Percentiles rank a stretch among this genome's conserved stretches.
Evolutionary conservation across 2,888 invertebrate species (phyloP).

Genomic region (Drosophila mulleri): DNA sequence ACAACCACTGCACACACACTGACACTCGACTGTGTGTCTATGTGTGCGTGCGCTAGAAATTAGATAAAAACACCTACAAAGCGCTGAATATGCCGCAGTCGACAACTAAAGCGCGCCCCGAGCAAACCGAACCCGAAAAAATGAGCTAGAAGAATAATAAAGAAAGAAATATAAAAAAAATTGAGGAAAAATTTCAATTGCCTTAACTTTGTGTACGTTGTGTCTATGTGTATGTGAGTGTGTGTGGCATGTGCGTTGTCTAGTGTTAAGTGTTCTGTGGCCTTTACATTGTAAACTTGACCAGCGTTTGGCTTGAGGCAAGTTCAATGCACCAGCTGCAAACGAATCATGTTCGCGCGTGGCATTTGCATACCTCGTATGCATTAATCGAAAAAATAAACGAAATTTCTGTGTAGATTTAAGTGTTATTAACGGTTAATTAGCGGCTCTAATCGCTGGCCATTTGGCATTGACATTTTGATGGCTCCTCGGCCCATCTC

Average conservation of each 20-base stretch:
- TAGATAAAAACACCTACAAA: conserved; percentile 82
- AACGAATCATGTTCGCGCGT: not conserved
- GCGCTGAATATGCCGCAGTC: conserved; percentile 81
- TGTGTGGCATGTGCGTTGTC: conserved; percentile 10
- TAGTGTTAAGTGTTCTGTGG: conserved; percentile 14
- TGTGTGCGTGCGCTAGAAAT: conserved; percentile 65
- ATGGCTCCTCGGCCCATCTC: not conserved
- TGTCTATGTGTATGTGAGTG: conserved; percentile 17
- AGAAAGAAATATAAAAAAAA: conserved; percentile 14
- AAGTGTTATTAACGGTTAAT: conserved; percentile 20
- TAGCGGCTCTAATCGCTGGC: conserved; percentile 19
- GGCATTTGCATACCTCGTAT: not conserved
- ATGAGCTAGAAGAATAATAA: not conserved
- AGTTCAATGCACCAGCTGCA: conserved; percentile 51
- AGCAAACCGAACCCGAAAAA: conserved; percentile 50
- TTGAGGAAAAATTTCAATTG: conserved; percentile 19
- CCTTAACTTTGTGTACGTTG: not conserved
- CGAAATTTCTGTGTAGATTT: not conserved
- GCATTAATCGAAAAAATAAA: not conserved
- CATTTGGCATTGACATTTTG: conserved; percentile 52
- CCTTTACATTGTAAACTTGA: conserved; percentile 43
- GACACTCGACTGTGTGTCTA: not conserved
- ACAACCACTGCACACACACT: conserved; percentile 24
- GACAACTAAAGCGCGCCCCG: conserved; percentile 76
- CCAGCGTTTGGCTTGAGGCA: conserved; percentile 41